Evolutionary conservation across 2,797 vertebrate species (phyloP), one percentile per base, ranked within the genome.

Genomic region (Propithecus deckenii): DNA sequence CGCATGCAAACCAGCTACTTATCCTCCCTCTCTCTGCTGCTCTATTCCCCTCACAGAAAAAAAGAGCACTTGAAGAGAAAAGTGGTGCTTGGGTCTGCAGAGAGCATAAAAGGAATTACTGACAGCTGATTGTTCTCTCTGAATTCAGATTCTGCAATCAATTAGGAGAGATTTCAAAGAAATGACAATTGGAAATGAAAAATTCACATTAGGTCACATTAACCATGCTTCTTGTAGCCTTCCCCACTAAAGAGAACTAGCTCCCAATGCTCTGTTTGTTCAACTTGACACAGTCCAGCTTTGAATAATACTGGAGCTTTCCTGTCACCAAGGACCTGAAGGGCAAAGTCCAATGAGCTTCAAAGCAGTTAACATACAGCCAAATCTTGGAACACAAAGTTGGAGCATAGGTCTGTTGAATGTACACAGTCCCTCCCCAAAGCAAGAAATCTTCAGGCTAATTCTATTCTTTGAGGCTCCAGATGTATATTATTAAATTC

Each of bases 1-100:
- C 43, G 95, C 98, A 98, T 96, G 97, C 78, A 97, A 98, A 98
- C 94, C 78, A 80, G 0, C 18, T 75, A 63, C 0, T 8, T 95
- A 61, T 10, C 25, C 30, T 86, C 75, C 84, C 86, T 78, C 86
- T 91, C 96, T 74, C 50, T 28, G 96, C 95, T 96, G 94, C 85
- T 97, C 93, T 28, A 6, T 52, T n/a, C 71, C 25, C 65, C 94
- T 91, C 2, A 78, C 46, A 79, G 84, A 90, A 94, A 59, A 59
- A 41, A 55, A 98, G 52, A 79, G 85, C 81, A n/a, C 75, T 94
- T 86, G 65, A 4, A 79, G 71, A 92, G 18, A 86, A 97, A 95
- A 96, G 65, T 0, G 0, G 67, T 81, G 43, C 94, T 97, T 38
- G 61, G 86, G 86, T 94, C 91, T 89, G 61, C 67, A 86, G 61